A percentile compares a stretch with the other conserved stretches of the same genome.
Conservation (phyloP, 2,113 vertebrate species). For the Callaeas wilsoni region DNA sequence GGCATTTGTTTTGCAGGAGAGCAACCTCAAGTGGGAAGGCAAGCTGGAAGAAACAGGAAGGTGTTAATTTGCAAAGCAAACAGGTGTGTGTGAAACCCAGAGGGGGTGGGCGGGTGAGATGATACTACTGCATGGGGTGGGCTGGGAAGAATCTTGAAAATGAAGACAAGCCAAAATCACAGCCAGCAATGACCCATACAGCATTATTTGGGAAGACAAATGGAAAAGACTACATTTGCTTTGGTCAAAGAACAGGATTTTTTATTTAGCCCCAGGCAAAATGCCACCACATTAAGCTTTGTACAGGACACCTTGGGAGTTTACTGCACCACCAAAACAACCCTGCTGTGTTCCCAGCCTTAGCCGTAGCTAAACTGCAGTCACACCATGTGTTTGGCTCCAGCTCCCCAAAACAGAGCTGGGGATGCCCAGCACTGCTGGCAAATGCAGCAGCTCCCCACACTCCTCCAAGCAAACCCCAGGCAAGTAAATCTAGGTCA, state of each 20-base stretch:
- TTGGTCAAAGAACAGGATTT: not conserved
- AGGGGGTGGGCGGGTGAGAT: not conserved
- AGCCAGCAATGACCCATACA: not conserved
- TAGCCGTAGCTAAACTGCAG: not conserved
- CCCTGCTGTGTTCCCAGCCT: not conserved
- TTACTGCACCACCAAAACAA: not conserved
- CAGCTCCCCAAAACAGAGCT: not conserved
- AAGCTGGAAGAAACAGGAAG: not conserved
- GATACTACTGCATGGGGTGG: not conserved
- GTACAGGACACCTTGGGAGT: not conserved
- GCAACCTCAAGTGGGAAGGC: not conserved
- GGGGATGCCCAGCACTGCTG: rapidly evolving
- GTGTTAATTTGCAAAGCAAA: not conserved
- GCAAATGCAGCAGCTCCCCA: not conserved
- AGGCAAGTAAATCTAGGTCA: not conserved
- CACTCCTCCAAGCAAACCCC: not conserved
- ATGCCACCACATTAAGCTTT: not conserved
- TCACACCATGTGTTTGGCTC: not conserved
- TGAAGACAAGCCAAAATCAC: not conserved
- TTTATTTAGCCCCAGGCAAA: not conserved
- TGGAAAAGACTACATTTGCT: not conserved
- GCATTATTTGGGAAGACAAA: not conserved
- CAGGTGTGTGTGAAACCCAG: not conserved
- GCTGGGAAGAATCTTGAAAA: not conserved
- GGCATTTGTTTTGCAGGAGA: not conserved